These are phyloP conservation scores for Globodera rostochiensis DNA, from an alignment of 1,140 invertebrate genomes.

Conservation along the genomic window DNA sequence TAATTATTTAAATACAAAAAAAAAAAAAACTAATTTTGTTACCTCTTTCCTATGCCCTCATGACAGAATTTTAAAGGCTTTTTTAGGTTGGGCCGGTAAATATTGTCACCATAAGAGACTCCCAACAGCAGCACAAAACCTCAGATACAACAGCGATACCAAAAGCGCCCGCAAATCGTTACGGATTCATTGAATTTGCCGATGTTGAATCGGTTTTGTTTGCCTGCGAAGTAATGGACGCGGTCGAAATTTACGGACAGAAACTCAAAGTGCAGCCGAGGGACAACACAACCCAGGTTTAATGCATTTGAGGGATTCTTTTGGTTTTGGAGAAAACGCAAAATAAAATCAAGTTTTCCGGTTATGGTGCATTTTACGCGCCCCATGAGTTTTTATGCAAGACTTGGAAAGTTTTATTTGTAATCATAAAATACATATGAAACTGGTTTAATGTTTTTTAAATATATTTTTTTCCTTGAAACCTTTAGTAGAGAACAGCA, in stretches of 20 bases:
- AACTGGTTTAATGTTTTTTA: no score
- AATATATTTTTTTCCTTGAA: no score
- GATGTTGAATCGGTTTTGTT: slow-evolving; percentile 42
- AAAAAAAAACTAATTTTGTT: no score
- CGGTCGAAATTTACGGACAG: slow-evolving; percentile 28
- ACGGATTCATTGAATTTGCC: slow-evolving; percentile 43
- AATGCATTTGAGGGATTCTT: background rate
- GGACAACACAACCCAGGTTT: slow-evolving; percentile 38
- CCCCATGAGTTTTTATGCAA: no score
- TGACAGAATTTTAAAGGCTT: background rate
- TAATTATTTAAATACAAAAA: no score
- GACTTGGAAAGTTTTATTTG: no score
- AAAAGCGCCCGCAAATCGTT: background rate
- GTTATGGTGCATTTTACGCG: background rate
- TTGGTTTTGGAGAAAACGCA: background rate
- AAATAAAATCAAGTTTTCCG: background rate
- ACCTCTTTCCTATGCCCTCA: no score
- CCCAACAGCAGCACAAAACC: background rate
- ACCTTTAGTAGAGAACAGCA: no score
- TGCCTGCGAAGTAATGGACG: slow-evolving; percentile 42
- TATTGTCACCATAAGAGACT: slow-evolving; percentile 1
- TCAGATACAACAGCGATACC: background rate
- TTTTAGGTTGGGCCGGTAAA: slow-evolving; percentile 25
- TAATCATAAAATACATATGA: no score
- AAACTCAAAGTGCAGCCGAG: slow-evolving; percentile 37